phyloP scores from a whole-genome alignment of 2,113 vertebrate genomes.

The Cyphomyrus plagiostoma region DNA sequence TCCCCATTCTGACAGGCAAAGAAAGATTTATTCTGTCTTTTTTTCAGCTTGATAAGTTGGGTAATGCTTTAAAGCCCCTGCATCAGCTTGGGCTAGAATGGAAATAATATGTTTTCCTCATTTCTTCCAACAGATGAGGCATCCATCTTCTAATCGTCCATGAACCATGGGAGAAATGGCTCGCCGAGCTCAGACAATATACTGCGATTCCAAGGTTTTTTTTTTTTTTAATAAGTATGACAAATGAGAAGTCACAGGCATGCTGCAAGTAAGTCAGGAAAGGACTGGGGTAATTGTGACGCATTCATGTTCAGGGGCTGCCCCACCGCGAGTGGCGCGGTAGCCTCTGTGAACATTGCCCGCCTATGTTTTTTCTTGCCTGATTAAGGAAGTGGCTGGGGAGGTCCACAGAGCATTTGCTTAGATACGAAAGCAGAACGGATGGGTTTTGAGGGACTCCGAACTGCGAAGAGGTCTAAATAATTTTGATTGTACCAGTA shows the following conservation, averaged over 20 bases:
- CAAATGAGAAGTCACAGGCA: slow-evolving; percentile 38
- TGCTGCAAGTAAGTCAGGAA: background rate
- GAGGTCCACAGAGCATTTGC: background rate
- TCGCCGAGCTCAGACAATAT: slow-evolving; percentile 25
- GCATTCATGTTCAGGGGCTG: background rate
- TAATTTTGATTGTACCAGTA: background rate
- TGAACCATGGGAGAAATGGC: slow-evolving; percentile 29
- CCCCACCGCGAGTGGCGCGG: background rate
- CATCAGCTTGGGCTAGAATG: slow-evolving; percentile 37
- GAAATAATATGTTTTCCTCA: slow-evolving; percentile 40
- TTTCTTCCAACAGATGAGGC: slow-evolving; percentile 28
- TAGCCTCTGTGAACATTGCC: background rate
- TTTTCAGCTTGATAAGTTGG: slow-evolving; percentile 25
- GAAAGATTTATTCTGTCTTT: slow-evolving; percentile 28
- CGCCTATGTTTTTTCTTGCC: background rate
- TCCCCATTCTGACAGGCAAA: slow-evolving; percentile 13
- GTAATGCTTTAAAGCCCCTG: slow-evolving; percentile 24
- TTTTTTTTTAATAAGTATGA: slow-evolving; percentile 39
- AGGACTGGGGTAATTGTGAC: background rate
- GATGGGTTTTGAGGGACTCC: background rate
- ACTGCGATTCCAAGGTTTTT: slow-evolving; percentile 44
- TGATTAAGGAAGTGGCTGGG: background rate
- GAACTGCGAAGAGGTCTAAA: background rate
- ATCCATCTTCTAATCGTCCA: slow-evolving; percentile 48
- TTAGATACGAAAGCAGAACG: background rate